Conservation (phyloP, 2,797 vertebrate species). For the Pangasius djambal region DNA sequence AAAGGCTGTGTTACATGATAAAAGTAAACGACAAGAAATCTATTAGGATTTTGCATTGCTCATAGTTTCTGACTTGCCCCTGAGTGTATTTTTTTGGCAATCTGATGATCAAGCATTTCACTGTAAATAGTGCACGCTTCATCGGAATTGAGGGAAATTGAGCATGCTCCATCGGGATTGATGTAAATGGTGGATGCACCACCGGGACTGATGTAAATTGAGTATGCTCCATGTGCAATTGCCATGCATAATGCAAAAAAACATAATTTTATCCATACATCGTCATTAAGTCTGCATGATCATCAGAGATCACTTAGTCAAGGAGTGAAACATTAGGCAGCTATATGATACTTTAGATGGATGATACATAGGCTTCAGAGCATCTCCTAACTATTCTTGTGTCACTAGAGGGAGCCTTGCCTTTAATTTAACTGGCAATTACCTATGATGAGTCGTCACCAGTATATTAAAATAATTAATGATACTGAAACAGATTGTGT, state of each 20-base stretch:
- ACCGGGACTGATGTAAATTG: background rate
- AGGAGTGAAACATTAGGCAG: background rate
- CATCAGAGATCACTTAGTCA: background rate
- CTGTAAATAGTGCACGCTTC: background rate
- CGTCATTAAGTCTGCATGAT: background rate
- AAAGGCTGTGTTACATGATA: background rate
- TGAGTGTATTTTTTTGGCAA: background rate
- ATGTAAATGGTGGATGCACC: background rate
- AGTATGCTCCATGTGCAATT: background rate
- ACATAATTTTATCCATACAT: background rate
- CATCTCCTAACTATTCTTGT: slow-evolving; percentile 13
- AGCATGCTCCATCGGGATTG: background rate
- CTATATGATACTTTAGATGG: background rate
- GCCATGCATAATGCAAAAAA: background rate
- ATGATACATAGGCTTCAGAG: slow-evolving; percentile 22
- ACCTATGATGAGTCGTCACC: background rate
- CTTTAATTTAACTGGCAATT: slow-evolving; percentile 27
- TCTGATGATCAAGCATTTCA: background rate
- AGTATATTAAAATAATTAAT: slow-evolving; percentile 16
- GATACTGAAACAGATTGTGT: background rate
- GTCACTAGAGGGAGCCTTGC: slow-evolving; percentile 67
- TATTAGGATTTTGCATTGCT: background rate
- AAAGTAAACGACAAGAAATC: background rate
- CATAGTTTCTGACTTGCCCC: background rate
- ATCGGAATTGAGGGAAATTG: background rate